Conservation (phyloP, 1,140 invertebrate genomes). For the Lerema accius region DNA sequence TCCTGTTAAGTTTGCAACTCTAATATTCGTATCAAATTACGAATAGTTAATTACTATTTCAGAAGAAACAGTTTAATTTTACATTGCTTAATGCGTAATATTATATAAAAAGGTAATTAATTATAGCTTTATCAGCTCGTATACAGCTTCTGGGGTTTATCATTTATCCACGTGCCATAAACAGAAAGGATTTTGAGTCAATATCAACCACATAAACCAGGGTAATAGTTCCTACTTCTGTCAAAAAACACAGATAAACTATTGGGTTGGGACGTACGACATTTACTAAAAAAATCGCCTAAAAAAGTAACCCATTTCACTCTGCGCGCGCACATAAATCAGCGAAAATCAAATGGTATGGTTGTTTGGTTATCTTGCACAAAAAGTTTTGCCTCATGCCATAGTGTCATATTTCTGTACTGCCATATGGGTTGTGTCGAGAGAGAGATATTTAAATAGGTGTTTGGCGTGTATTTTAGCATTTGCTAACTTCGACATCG, state of each 20-base stretch:
- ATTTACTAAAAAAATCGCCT: neutral
- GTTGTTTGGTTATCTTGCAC: conserved; percentile 41
- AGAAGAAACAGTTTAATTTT: too few species aligned
- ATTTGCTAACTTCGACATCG: too few species aligned
- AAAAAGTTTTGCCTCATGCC: conserved; percentile 58
- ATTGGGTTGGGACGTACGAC: neutral
- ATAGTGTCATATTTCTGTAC: conserved; percentile 51
- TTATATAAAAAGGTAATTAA: too few species aligned
- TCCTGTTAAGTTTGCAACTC: too few species aligned
- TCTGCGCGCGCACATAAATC: conserved; percentile 54
- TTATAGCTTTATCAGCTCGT: too few species aligned
- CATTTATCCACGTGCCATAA: neutral
- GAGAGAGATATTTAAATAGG: too few species aligned
- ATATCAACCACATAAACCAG: neutral
- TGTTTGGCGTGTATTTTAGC: too few species aligned
- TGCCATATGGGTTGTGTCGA: conserved; percentile 55
- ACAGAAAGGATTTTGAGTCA: neutral
- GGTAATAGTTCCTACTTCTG: neutral
- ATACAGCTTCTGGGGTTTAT: too few species aligned
- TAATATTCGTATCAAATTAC: too few species aligned
- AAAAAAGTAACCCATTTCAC: conserved; percentile 44
- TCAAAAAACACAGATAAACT: neutral
- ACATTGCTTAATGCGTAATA: too few species aligned
- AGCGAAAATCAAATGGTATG: conserved; percentile 54
- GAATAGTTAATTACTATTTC: too few species aligned